phyloP scores from a whole-genome alignment of 2,113 vertebrate species.

The Cavia aperea region DNA sequence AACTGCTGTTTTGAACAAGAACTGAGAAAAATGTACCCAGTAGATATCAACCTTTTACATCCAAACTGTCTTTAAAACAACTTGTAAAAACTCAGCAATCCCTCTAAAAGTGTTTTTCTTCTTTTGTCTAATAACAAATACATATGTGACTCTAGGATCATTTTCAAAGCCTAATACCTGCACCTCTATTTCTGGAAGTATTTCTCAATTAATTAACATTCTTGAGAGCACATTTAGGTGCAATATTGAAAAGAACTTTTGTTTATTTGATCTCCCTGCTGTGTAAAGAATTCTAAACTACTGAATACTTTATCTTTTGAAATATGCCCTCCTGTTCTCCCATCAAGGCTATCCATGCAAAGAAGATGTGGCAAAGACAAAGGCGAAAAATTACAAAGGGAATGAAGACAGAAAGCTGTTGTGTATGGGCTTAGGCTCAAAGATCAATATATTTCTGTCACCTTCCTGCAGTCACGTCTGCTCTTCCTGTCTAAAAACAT shows the following conservation, averaged over 20 bases:
- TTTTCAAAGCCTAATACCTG: slow-evolving; percentile 48
- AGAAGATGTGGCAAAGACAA: neutral
- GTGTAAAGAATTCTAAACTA: slow-evolving; percentile 50
- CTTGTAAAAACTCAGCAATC: slow-evolving; percentile 25
- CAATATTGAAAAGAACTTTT: slow-evolving; percentile 52
- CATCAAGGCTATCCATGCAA: slow-evolving; percentile 27
- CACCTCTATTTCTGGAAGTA: slow-evolving; percentile 18
- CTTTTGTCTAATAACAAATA: slow-evolving; percentile 61
- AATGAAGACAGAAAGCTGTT: neutral
- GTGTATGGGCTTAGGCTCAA: neutral
- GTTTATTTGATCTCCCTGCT: slow-evolving; percentile 58
- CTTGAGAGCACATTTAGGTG: slow-evolving; percentile 50
- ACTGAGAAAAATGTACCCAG: slow-evolving; percentile 51
- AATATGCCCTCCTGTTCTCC: slow-evolving; percentile 41
- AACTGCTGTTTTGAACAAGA: slow-evolving; percentile 60
- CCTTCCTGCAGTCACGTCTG: neutral
- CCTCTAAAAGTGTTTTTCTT: slow-evolving; percentile 38
- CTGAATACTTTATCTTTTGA: slow-evolving; percentile 40
- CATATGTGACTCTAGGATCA: slow-evolving; percentile 48
- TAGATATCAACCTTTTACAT: slow-evolving; percentile 51
- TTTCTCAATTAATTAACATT: slow-evolving; percentile 64
- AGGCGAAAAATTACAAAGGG: neutral
- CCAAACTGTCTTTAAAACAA: slow-evolving; percentile 19
- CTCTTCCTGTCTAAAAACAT: slow-evolving; percentile 19
- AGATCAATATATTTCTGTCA: neutral